phyloP scores from a whole-genome alignment of 2,113 vertebrate genomes.

The Neofelis nebulosa region DNA sequence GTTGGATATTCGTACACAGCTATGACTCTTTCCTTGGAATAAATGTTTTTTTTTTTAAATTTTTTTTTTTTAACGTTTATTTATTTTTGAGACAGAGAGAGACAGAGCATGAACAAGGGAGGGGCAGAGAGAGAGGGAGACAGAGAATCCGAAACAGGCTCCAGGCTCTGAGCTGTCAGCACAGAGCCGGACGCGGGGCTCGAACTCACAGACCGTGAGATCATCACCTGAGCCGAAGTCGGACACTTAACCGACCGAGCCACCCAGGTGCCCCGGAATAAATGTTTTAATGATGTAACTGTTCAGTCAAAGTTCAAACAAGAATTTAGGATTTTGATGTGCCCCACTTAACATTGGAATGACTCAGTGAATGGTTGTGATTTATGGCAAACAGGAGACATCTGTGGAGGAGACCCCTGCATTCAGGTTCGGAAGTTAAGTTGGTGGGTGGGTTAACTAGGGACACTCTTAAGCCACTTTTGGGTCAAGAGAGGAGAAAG shows the following conservation, averaged over 20 bases:
- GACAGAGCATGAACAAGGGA: too few relatives aligned
- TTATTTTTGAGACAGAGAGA: too few relatives aligned
- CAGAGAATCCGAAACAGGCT: too few relatives aligned
- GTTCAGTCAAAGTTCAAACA: slow-evolving; percentile 27
- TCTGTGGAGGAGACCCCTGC: background rate
- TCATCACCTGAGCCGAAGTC: too few relatives aligned
- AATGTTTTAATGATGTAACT: background rate
- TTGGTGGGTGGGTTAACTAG: background rate
- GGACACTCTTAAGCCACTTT: background rate
- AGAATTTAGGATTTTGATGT: background rate
- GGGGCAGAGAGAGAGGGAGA: too few relatives aligned
- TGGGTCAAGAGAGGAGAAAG: slow-evolving; percentile 11
- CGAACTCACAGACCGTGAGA: too few relatives aligned
- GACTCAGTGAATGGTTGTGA: background rate
- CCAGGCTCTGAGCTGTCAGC: too few relatives aligned
- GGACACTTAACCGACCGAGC: too few relatives aligned
- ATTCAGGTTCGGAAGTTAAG: background rate
- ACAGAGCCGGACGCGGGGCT: too few relatives aligned
- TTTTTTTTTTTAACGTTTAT: too few relatives aligned
- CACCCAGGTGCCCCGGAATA: too few relatives aligned
- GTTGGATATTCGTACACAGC: background rate
- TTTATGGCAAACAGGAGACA: background rate
- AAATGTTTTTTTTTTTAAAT: too few relatives aligned
- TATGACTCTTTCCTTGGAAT: background rate
- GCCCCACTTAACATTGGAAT: background rate